Evolutionary conservation across 2,888 invertebrate species (phyloP), one percentile per base, ranked within the genome.

Genomic region (Amorpha juglandis): DNA sequence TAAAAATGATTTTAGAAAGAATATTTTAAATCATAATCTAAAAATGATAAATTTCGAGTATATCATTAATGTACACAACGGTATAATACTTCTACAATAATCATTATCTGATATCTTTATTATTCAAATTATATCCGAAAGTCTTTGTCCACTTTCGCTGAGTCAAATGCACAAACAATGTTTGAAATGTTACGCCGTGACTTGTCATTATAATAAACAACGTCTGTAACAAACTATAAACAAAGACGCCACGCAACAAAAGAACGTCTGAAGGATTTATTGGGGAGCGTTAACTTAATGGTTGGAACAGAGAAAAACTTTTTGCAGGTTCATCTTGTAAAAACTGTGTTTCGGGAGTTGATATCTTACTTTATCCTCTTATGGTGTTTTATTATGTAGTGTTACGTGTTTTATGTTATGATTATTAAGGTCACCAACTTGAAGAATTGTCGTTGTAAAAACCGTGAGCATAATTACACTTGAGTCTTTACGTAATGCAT

Each of bases 261-360:
- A 81, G 79, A 77, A 74, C 71, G 78, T 74, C 79, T 76, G 63
- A 69, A 82, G 78, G 85, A 91, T 91, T 90, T 90, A 92, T 91
- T 72, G 79, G 70, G 63, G 68, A 73, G 74, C 86, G 84, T 91
- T 89, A 90, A 87, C 74, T 81, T 88, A 89, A 91, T 89, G 89
- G 82, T 77, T 70, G 78, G 74, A 82, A 91, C 89, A 90, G 74
- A 83, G 86, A 87, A 91, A 91, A 81, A 87, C 90, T 90, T 85
- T 90, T 84, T 82, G 80, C 74, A 74, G 78, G 78, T 74, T 78
- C 79, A 77, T 83, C 80, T 78, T 62, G 19, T 65, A 50, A 65
- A 74, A 71, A 72, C 72, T 69, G 65, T 62, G 64, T 65, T 65
- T 50, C 50, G 52, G 65, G 51, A 33, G n/a, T 21, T 21, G 42